Evolutionary conservation across 30 jellyfish, hydroid and myxozoan species (phyloP).

Genomic region (Aurelia coerulea): DNA sequence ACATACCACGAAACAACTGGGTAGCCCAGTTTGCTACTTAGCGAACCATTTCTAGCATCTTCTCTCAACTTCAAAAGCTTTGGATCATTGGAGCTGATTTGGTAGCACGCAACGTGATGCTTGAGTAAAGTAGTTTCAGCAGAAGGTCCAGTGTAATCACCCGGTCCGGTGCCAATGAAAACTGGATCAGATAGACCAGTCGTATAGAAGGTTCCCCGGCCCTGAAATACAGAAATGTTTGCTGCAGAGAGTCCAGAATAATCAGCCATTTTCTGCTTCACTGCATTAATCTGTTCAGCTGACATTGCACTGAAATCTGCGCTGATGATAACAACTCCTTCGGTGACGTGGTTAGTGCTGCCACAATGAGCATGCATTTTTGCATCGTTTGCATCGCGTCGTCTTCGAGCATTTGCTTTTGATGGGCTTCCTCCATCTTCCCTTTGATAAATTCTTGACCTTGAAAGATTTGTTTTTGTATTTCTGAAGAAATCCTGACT

Average conservation of each 20-base stretch:
- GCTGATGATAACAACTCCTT: slow-evolving; percentile 3
- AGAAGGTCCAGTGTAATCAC: background rate
- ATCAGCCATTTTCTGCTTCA: slow-evolving; percentile 12
- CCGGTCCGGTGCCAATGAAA: slow-evolving; percentile 7
- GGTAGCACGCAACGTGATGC: slow-evolving; percentile 15
- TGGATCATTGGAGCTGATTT: background rate
- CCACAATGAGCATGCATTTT: background rate
- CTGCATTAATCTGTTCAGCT: background rate
- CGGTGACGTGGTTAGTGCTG: slow-evolving; percentile 11
- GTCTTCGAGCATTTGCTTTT: too few relatives aligned
- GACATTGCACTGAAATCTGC: background rate
- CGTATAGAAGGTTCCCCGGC: slow-evolving; percentile 3
- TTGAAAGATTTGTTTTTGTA: too few relatives aligned
- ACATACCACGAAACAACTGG: slow-evolving; percentile 34
- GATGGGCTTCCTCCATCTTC: too few relatives aligned
- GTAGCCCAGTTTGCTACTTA: slow-evolving; percentile 23
- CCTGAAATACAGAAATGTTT: background rate
- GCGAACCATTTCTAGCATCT: slow-evolving; percentile 8
- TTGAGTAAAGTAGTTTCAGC: background rate
- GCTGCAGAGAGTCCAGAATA: slow-evolving; percentile 15
- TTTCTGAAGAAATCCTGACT: too few relatives aligned
- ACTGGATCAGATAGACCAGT: slow-evolving; percentile 1
- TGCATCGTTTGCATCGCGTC: background rate
- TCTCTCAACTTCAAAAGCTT: background rate
- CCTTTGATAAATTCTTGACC: too few relatives aligned